Evolutionary conservation across 2,113 vertebrate genomes (phyloP).

Genomic region (Tinamus guttatus): DNA sequence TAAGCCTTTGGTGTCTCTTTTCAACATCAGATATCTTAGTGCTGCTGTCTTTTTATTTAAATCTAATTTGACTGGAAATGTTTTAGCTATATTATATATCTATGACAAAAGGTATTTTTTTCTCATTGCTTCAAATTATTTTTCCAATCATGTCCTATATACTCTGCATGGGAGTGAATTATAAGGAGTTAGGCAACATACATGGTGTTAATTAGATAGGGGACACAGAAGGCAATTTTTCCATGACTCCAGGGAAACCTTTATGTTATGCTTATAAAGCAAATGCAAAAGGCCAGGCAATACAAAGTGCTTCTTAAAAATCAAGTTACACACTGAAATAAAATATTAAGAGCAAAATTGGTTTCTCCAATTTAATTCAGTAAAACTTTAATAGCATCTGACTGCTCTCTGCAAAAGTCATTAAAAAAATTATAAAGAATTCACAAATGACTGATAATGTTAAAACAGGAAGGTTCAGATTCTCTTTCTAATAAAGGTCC

Average conservation of each 20-base stretch:
- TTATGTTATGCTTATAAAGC: slow-evolving; percentile 71
- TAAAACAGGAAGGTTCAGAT: not conserved
- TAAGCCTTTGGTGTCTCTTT: slow-evolving; percentile 59
- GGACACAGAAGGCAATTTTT: slow-evolving; percentile 70
- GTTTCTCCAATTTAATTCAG: slow-evolving; percentile 67
- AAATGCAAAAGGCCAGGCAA: slow-evolving; percentile 35
- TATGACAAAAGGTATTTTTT: slow-evolving; percentile 55
- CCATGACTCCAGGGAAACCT: slow-evolving; percentile 70
- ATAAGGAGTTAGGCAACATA: slow-evolving; percentile 71
- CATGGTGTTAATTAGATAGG: slow-evolving; percentile 76
- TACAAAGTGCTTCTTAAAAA: slow-evolving; percentile 67
- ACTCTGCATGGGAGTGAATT: slow-evolving; percentile 63
- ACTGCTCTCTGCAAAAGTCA: slow-evolving; percentile 63
- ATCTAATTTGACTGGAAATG: slow-evolving; percentile 47
- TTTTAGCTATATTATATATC: slow-evolving; percentile 36
- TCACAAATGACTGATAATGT: slow-evolving; percentile 57
- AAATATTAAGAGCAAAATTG: slow-evolving; percentile 68
- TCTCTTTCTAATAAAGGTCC: slow-evolving; percentile 14
- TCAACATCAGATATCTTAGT: slow-evolving; percentile 25
- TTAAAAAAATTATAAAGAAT: slow-evolving; percentile 60
- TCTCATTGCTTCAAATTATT: slow-evolving; percentile 71
- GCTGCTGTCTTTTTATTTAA: not conserved
- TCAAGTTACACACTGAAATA: slow-evolving; percentile 65
- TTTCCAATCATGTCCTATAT: slow-evolving; percentile 66
- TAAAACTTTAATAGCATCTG: slow-evolving; percentile 65